Conservation (phyloP, 2,797 vertebrate species). For the Etheostoma perlongum region DNA sequence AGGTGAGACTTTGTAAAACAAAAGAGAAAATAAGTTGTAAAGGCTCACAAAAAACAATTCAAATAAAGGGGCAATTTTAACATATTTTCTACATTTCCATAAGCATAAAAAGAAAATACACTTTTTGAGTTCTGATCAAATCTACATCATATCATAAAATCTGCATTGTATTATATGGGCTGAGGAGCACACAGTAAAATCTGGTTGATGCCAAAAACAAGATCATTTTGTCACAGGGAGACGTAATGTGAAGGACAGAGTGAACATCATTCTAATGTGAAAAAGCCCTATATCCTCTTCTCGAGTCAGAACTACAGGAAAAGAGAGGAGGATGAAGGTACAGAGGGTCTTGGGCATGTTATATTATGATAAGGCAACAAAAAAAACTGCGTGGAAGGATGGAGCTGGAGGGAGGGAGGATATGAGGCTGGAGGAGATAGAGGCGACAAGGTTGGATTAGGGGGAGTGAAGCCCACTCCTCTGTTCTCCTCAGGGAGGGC, state of each 20-base stretch:
- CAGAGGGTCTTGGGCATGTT: slow-evolving; percentile 38
- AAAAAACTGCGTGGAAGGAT: slow-evolving; percentile 43
- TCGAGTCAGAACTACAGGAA: slow-evolving; percentile 23
- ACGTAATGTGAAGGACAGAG: slow-evolving; percentile 57
- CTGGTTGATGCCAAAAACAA: slow-evolving; percentile 21
- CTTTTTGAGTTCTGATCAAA: not conserved
- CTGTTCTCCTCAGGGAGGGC: slow-evolving; percentile 64
- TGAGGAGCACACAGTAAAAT: slow-evolving; percentile 21
- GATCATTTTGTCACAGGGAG: slow-evolving; percentile 45
- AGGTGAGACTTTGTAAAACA: not conserved
- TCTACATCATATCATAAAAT: not conserved
- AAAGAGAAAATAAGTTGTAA: not conserved
- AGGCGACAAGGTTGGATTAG: slow-evolving; percentile 22
- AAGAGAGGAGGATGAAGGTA: slow-evolving; percentile 21
- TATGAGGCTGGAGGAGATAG: slow-evolving; percentile 1
- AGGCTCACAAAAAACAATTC: not conserved
- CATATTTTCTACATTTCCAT: not conserved
- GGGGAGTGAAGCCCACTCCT: slow-evolving; percentile 36
- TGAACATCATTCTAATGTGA: slow-evolving; percentile 68
- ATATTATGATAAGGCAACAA: slow-evolving; percentile 45
- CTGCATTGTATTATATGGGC: not conserved
- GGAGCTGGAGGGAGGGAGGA: slow-evolving; percentile 26
- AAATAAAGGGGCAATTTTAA: not conserved
- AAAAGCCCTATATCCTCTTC: slow-evolving; percentile 21
- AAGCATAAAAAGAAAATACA: not conserved